Evolutionary conservation across 2,888 invertebrate genomes (phyloP), one percentile per base, ranked within the genome.

Genomic region (Strigamia maritima): DNA sequence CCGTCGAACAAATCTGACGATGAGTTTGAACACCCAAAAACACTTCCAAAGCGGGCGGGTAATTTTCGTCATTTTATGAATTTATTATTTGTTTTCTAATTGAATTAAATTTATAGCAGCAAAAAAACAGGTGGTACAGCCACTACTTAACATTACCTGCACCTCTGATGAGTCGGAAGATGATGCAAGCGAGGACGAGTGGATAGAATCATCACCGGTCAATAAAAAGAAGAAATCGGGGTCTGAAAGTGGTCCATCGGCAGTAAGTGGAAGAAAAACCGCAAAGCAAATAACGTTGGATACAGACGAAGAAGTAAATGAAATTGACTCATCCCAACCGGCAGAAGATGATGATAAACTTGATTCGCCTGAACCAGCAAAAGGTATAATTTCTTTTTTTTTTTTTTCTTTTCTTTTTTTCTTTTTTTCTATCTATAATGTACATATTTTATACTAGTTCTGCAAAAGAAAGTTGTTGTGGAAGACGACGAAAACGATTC

Each of bases 401-500:
- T n/a, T n/a, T n/a, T n/a, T n/a, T n/a, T n/a, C n/a, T n/a, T n/a
- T n/a, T n/a, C n/a, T n/a, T n/a, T n/a, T n/a, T n/a, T n/a, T n/a
- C n/a, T n/a, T n/a, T n/a, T n/a, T n/a, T n/a, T n/a, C n/a, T n/a
- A n/a, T n/a, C n/a, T n/a, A n/a, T n/a, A n/a, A n/a, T n/a, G n/a
- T n/a, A n/a, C n/a, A n/a, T n/a, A n/a, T n/a, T n/a, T n/a, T n/a
- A n/a, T n/a, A n/a, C n/a, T n/a, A n/a, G n/a, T n/a, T n/a, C n/a
- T n/a, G n/a, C n/a, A n/a, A n/a, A n/a, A n/a, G n/a, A n/a, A n/a
- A n/a, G n/a, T n/a, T n/a, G n/a, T n/a, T n/a, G n/a, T n/a, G n/a
- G 82, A 83, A 3, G 84, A 86, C 16, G 77, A 80, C 14, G 40
- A 40, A 40, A 40, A 10, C 14, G 40, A 40, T 10, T 8, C 40